Evolutionary conservation across 2,113 vertebrate species (phyloP).

Genomic region (Pseudolaguvia tuberculata): DNA sequence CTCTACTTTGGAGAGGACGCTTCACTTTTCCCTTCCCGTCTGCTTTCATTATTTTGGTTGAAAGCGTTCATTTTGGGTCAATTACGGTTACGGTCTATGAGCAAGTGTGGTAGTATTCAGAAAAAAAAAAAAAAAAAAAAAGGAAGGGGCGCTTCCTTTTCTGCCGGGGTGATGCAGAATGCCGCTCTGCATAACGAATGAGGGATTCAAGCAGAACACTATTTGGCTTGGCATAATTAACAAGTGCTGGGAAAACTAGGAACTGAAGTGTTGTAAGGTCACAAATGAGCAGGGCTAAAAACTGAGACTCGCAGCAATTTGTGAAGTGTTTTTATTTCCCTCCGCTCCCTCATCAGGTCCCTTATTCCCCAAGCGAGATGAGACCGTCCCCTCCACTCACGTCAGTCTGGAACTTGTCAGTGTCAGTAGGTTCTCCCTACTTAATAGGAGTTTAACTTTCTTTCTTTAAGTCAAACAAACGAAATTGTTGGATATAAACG

Average conservation of each 20-base stretch:
- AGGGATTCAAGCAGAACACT: slow-evolving; percentile 27
- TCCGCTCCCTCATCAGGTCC: slow-evolving; percentile 21
- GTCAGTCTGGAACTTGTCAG: slow-evolving; percentile 9
- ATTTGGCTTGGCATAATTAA: slow-evolving; percentile 34
- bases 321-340: background rate
- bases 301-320: slow-evolving; percentile 5
- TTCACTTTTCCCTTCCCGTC: slow-evolving; percentile 17
- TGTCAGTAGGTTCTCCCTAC: slow-evolving; percentile 10
- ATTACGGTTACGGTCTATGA: slow-evolving; percentile 10
- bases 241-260: slow-evolving; percentile 11
- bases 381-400: slow-evolving; percentile 5
- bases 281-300: slow-evolving; percentile 8
- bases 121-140: too few relatives aligned
- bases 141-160: background rate
- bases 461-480: slow-evolving; percentile 18
- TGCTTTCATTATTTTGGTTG: background rate
- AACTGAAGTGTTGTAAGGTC: slow-evolving; percentile 17
- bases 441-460: slow-evolving; percentile 24
- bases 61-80: slow-evolving; percentile 20
- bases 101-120: slow-evolving; percentile 12
- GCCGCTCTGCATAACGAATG: slow-evolving; percentile 18
- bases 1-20: slow-evolving; percentile 21
- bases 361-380: slow-evolving; percentile 16
- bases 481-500: slow-evolving; percentile 33
- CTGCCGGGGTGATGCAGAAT: slow-evolving; percentile 26